These are phyloP conservation scores for Thamnophis elegans DNA, from an alignment of 2,797 vertebrate genomes.

Conservation along the genomic window DNA sequence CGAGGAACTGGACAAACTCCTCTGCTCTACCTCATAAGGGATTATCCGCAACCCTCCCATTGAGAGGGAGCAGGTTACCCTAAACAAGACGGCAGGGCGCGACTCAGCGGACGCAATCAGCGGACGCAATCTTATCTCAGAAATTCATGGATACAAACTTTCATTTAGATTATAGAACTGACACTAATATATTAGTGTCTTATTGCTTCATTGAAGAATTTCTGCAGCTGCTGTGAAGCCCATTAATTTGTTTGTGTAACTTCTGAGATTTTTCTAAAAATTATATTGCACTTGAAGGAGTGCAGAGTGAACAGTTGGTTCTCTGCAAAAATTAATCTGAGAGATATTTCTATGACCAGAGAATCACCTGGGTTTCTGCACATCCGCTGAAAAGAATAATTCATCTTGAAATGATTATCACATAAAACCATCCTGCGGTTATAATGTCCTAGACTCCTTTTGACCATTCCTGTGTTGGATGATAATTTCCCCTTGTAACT, in stretches of 20 bases:
- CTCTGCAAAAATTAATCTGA: slow-evolving; percentile 16
- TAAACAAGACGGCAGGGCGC: no score
- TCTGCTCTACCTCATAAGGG: no score
- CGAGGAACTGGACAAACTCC: no score
- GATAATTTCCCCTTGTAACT: neutral
- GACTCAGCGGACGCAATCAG: no score
- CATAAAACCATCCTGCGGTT: neutral
- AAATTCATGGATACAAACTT: neutral
- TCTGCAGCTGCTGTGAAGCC: neutral
- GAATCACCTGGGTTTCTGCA: slow-evolving; percentile 23
- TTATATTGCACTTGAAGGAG: neutral
- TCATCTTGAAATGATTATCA: slow-evolving; percentile 8
- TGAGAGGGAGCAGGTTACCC: no score
- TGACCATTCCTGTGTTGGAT: neutral
- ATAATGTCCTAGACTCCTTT: neutral
- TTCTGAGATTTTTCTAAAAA: slow-evolving; percentile 6
- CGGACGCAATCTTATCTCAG: neutral
- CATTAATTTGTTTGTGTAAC: neutral
- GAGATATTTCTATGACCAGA: neutral
- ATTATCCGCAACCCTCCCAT: no score
- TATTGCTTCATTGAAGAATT: neutral
- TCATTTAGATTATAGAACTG: neutral
- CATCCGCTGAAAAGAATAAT: slow-evolving; percentile 26
- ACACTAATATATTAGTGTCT: neutral
- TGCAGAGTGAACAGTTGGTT: no score